phyloP scores from a whole-genome alignment of 2,797 vertebrate genomes.

The Propithecus perrieri region DNA sequence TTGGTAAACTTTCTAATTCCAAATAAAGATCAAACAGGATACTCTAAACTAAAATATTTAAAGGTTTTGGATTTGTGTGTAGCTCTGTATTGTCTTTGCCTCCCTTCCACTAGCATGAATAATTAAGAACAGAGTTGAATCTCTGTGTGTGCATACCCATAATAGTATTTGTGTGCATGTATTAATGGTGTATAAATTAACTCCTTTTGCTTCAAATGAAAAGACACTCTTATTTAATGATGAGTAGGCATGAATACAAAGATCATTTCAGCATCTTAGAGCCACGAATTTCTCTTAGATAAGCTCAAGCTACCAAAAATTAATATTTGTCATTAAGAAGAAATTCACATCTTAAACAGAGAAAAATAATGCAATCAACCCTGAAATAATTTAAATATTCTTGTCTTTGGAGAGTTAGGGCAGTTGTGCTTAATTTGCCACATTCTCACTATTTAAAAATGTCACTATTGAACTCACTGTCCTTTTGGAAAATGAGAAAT shows the following conservation, averaged over 20 bases:
- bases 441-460: background rate
- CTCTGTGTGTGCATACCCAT: background rate
- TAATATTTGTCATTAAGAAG: background rate
- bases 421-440: background rate
- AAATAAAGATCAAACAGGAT: slow-evolving; percentile 4
- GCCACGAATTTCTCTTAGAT: background rate
- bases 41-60: slow-evolving; percentile 35
- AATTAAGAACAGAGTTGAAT: slow-evolving; percentile 29
- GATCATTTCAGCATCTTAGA: background rate
- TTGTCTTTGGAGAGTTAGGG: background rate
- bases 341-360: background rate
- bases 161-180: background rate
- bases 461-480: background rate
- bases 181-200: background rate
- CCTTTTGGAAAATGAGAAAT: background rate
- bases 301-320: slow-evolving; percentile 25
- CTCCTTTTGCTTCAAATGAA: background rate
- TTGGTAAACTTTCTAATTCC: slow-evolving; percentile 4
- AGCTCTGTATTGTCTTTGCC: background rate
- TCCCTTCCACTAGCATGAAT: background rate
- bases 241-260: slow-evolving; percentile 7
- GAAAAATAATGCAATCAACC: background rate
- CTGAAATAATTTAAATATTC: background rate
- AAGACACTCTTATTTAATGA: background rate
- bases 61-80: background rate